Conservation (phyloP, 2,888 invertebrate species). For the Ormyrus thymus region DNA sequence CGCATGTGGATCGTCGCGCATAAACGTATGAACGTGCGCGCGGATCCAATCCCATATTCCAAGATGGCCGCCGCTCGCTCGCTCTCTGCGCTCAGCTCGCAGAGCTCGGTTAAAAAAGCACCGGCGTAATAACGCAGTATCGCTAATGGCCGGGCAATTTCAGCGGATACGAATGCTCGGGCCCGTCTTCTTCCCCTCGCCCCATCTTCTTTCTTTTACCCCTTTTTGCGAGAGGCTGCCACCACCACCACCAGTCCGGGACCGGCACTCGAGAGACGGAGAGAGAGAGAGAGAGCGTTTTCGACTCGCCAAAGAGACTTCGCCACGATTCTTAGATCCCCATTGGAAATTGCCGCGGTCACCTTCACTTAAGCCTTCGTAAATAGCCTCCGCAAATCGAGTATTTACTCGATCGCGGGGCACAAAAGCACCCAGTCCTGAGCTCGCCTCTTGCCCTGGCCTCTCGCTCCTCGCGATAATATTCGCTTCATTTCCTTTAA, state of each 20-base stretch:
- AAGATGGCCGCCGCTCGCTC: conserved; percentile 69
- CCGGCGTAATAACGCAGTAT: conserved; percentile 75
- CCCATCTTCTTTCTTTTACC: conserved; percentile 45
- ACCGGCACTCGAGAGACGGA: too few relatives aligned
- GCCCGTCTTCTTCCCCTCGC: conserved; percentile 56
- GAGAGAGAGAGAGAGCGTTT: background rate
- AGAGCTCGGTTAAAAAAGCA: conserved; percentile 67
- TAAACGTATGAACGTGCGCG: conserved; percentile 21
- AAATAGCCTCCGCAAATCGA: conserved; percentile 30
- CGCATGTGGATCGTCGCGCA: background rate
- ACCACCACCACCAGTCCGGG: conserved; percentile 11
- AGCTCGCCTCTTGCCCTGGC: too few relatives aligned
- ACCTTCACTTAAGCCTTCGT: conserved; percentile 31
- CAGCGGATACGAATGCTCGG: conserved; percentile 70
- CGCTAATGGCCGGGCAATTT: conserved; percentile 75
- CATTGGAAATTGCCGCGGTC: conserved; percentile 38
- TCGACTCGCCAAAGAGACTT: background rate
- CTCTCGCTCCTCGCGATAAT: too few relatives aligned
- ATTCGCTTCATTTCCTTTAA: too few relatives aligned
- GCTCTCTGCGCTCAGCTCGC: conserved; percentile 5
- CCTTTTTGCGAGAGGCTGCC: conserved; percentile 47
- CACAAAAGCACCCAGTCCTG: background rate
- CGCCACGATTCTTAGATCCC: conserved; percentile 14
- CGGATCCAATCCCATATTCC: conserved; percentile 70
- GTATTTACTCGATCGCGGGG: background rate